Conservation (phyloP, 2,113 vertebrate species). For the Crocuta crocuta region DNA sequence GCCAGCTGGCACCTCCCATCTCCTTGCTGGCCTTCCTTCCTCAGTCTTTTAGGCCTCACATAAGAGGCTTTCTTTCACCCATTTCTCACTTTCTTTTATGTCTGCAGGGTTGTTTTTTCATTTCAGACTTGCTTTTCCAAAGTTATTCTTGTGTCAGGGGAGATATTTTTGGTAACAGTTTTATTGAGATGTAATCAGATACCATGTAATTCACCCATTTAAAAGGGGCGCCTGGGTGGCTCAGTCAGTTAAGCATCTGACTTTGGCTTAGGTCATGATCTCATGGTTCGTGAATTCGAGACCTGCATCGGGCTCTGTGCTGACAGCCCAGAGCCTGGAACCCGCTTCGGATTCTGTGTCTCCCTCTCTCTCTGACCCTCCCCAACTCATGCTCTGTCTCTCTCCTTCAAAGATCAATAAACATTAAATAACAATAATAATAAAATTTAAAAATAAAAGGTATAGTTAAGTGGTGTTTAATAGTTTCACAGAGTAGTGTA, state of each 20-base stretch:
- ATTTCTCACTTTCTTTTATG: background rate
- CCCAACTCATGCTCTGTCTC: no score
- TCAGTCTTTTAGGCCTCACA: background rate
- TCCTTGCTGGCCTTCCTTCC: background rate
- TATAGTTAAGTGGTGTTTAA: no score
- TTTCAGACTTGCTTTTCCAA: constrained; percentile 20
- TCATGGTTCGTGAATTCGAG: no score
- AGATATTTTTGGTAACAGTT: background rate
- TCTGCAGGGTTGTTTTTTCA: background rate
- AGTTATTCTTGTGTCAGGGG: background rate
- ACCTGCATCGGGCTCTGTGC: no score
- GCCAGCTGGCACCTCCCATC: background rate
- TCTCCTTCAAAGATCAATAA: background rate
- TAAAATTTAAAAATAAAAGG: no score
- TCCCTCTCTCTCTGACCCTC: no score
- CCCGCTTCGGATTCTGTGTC: no score
- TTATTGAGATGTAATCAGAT: background rate
- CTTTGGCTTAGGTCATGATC: no score
- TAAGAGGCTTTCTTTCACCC: background rate
- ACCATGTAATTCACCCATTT: background rate
- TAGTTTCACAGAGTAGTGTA: no score
- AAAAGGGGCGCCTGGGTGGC: background rate
- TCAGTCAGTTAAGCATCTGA: no score
- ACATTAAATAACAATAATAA: no score
- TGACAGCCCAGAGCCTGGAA: no score